Base-by-base conservation (phyloP, 2,113 vertebrate genomes). In the Erpornis zantholeuca region DNA sequence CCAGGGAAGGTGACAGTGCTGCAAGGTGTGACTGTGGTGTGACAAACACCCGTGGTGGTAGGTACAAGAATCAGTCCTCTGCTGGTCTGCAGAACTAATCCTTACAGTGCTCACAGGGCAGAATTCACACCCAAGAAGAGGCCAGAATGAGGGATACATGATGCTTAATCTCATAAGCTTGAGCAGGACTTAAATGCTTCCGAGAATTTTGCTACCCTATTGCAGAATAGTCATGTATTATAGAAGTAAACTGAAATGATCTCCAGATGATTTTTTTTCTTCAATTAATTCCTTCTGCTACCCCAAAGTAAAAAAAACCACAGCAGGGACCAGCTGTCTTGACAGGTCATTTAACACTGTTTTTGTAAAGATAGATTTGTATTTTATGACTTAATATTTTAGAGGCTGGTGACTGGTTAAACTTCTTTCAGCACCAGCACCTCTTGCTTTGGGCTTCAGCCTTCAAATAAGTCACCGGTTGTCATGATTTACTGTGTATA, bases 361-460 rank as follows among this genome's bases (percentile, higher is more conserved):
- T 93, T 93, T 93, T 88, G 57, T 88, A 87, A 84, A 90, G 86
- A 79, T 27, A 73, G 73, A 72, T 86, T 76, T 94, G 81, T 92
- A 82, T 91, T 95, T 94, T 92, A 90, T 88, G 64, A 87, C 77
- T 95, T 91, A 91, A 89, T 95, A 92, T 94, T 96, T 96, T 95
- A 95, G 77, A 93, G 92, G 38, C 54, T 72, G 49, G 49, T 83
- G 56, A 88, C 84, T 95, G 86, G 78, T 97, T 91, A 89, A 92
- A 91, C 49, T 64, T 90, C 88, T 88, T 94, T 89, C 83, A 93
- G 81, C 78, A 82, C 64, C 76, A 73, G 80, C 49, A 92, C 63
- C 86, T 86, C 86, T 92, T 93, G 90, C 86, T 96, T 95, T 96
- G 93, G 80, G 82, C 92, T 93, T 50, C 78, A 85, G 82, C 75